phyloP scores from a whole-genome alignment of 2,888 invertebrate genomes.

The Phalera bucephala region DNA sequence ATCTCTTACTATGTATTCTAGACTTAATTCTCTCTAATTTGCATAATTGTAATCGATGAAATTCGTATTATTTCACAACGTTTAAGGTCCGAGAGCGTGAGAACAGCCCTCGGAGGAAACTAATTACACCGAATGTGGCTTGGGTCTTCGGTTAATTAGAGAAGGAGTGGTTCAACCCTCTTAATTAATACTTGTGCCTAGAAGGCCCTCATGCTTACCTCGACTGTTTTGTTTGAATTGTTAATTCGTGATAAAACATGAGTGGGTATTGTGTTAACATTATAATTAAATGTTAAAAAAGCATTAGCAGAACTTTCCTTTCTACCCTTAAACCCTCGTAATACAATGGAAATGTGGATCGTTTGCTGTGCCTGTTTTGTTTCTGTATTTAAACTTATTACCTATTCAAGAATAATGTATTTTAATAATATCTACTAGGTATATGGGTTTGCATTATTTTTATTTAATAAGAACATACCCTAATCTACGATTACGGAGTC shows the following conservation, averaged over 20 bases:
- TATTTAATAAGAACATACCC: no score
- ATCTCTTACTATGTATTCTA: slow-evolving; percentile 12
- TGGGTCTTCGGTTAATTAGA: slow-evolving; percentile 82
- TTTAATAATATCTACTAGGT: no score
- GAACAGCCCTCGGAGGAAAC: slow-evolving; percentile 76
- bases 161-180: slow-evolving; percentile 77
- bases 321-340: slow-evolving; percentile 19
- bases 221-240: slow-evolving; percentile 76
- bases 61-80: slow-evolving; percentile 58
- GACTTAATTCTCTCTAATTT: slow-evolving; percentile 38
- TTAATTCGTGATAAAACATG: slow-evolving; percentile 71
- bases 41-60: slow-evolving; percentile 67
- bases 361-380: slow-evolving; percentile 5
- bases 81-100: slow-evolving; percentile 69
- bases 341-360: slow-evolving; percentile 14
- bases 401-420: no score
- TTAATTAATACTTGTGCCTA: slow-evolving; percentile 80
- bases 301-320: slow-evolving; percentile 24
- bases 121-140: slow-evolving; percentile 78
- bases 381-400: neutral
- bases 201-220: slow-evolving; percentile 68
- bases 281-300: slow-evolving; percentile 52
- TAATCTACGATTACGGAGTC: no score
- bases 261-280: slow-evolving; percentile 61
- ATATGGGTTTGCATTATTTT: no score